Evolutionary conservation across 2,797 vertebrate genomes (phyloP).

Genomic region (Mallotus villosus): DNA sequence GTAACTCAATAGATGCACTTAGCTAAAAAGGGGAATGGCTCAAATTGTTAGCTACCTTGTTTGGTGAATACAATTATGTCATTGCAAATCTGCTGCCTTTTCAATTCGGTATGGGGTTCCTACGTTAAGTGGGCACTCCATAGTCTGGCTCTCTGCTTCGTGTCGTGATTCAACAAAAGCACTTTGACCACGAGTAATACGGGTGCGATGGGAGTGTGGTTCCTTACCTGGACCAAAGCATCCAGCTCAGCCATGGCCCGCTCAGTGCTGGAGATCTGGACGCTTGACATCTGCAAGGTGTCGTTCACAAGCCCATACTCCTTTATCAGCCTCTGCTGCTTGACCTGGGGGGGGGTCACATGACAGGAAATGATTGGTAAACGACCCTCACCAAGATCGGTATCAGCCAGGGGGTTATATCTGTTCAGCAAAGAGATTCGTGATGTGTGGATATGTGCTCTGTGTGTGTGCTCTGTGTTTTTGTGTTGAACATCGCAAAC

Average conservation of each 20-base stretch:
- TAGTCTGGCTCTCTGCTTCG: background rate
- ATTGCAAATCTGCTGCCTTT: conserved; percentile 35
- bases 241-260: conserved; percentile 69
- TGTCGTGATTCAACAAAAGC: conserved; percentile 17
- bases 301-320: conserved; percentile 65
- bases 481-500: background rate
- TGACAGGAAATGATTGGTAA: background rate
- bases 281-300: conserved; percentile 67
- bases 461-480: no score
- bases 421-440: no score
- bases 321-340: conserved; percentile 62
- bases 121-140: background rate
- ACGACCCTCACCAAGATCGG: no score
- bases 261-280: conserved; percentile 61
- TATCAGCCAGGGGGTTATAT: background rate
- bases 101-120: conserved; percentile 10
- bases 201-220: no score
- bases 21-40: conserved; percentile 31
- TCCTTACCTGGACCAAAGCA: conserved; percentile 80
- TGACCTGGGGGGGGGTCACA: conserved; percentile 47
- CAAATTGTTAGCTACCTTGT: conserved; percentile 24
- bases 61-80: conserved; percentile 23
- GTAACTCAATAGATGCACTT: conserved; percentile 36
- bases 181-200: background rate
- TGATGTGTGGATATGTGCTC: no score